phyloP scores from a whole-genome alignment of 2,797 vertebrate genomes.

The Channallabes apus region DNA sequence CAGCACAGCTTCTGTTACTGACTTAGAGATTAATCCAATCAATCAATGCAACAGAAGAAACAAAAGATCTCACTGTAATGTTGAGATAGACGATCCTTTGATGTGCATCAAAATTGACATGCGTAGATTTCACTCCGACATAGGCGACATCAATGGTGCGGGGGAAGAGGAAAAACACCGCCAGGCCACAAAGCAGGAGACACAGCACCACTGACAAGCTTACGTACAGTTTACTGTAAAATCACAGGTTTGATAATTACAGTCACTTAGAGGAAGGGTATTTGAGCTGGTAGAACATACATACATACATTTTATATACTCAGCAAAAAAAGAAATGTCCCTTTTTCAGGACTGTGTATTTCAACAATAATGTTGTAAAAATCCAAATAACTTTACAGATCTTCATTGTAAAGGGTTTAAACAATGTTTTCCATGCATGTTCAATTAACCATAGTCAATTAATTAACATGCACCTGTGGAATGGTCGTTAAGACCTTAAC shows the following conservation, averaged over 20 bases:
- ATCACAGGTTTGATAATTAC: background rate
- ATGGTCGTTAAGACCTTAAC: too few species aligned
- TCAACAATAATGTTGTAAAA: too few species aligned
- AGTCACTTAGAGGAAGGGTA: background rate
- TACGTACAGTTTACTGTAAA: slow-evolving; percentile 89
- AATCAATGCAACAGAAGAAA: background rate
- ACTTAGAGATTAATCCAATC: background rate
- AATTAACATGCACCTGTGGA: too few species aligned
- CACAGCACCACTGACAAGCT: slow-evolving; percentile 88
- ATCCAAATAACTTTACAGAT: too few species aligned
- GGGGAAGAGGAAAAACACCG: slow-evolving; percentile 95
- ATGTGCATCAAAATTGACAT: slow-evolving; percentile 81
- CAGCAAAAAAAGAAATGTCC: too few species aligned
- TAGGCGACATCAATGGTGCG: slow-evolving; percentile 92
- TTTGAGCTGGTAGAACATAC: too few species aligned
- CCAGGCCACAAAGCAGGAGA: slow-evolving; percentile 89
- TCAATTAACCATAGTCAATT: too few species aligned
- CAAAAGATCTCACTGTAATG: slow-evolving; percentile 82
- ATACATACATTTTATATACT: too few species aligned
- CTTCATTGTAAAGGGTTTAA: too few species aligned
- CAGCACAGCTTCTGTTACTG: background rate
- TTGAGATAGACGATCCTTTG: slow-evolving; percentile 89
- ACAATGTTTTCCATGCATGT: too few species aligned
- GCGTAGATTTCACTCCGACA: slow-evolving; percentile 89
- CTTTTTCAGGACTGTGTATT: too few species aligned